Evolutionary conservation across 2,888 invertebrate genomes (phyloP), one percentile per base, ranked within the genome.

Genomic region (Eupithecia abbreviata): DNA sequence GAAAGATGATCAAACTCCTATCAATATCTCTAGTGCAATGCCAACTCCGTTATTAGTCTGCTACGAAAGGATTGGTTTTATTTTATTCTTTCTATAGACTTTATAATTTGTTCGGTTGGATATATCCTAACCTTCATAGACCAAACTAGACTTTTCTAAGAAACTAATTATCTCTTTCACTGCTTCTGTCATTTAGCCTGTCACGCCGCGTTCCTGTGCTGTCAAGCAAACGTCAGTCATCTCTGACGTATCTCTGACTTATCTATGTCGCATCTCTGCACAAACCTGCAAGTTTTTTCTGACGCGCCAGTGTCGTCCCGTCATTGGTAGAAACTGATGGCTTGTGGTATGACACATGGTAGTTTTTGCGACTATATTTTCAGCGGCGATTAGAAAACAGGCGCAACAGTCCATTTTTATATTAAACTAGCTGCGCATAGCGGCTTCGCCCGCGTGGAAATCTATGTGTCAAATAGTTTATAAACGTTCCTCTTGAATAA

Each of bases 231-330:
- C 41, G 51, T 71, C 73, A 43, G 65, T 78, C 62, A 76, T 78
- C 76, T 75, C 58, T 62, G 67, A 73, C 78, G 74, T 75, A 68
- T 68, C 72, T 55, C 42, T 55, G 75, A 74, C 69, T 76, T 78
- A 78, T 78, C 76, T 78, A 76, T 76, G 78, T 78, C 76, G 72
- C 74, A 78, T 78, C 76, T 65, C 67, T 68, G 43, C 67, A 43
- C 42, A 43, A 10, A 70, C 58, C 73, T 15, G 75, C 75, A 65
- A 72, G 18, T 75, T 77, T 78, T 72, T 76, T 76, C 69, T 78
- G 74, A 43, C 68, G 72, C 71, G 43, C 65, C 55, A 51, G 15
- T 51, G 72, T 78, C 78, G 43, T 74, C 49, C 62, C 73, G 75
- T 71, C 71, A 73, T 55, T 69, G 62, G 47, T 70, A 71, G 71